These are phyloP conservation scores for Lochmaea capreae DNA, from an alignment of 2,888 invertebrate genomes.

Conservation along the genomic window DNA sequence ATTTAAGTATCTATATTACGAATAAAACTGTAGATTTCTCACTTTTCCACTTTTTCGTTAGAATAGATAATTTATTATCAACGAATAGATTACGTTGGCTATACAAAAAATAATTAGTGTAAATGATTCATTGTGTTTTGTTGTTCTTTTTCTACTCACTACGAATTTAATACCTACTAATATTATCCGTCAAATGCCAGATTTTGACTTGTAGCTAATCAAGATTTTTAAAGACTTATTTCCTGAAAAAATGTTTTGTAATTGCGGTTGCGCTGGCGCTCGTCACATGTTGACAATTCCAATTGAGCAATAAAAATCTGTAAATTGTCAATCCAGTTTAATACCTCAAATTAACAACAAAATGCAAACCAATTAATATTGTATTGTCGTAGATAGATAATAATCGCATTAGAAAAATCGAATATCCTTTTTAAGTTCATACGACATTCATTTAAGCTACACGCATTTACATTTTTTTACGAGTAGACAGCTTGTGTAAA, in stretches of 20 bases:
- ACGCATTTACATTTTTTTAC: no score
- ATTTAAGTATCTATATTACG: conserved; percentile 13
- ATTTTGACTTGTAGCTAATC: no score
- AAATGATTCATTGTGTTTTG: background rate
- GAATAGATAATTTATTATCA: conserved; percentile 11
- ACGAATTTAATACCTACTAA: no score
- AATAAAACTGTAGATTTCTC: conserved; percentile 24
- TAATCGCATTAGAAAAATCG: background rate
- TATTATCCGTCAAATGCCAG: no score
- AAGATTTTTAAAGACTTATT: no score
- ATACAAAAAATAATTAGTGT: background rate
- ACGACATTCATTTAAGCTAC: background rate
- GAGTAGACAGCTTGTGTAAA: background rate
- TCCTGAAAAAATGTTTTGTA: no score
- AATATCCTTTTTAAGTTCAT: background rate
- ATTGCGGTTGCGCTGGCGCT: no score
- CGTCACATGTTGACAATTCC: no score
- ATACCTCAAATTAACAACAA: background rate
- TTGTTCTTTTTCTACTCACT: background rate
- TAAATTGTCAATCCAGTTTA: no score
- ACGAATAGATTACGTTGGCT: background rate
- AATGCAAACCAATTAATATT: conserved; percentile 3
- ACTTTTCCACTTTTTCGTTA: conserved; percentile 28
- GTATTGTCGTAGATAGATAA: conserved; percentile 1
- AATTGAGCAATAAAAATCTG: no score